Base-by-base conservation (phyloP, 2,113 vertebrate genomes). In the Hemicordylus capensis region DNA sequence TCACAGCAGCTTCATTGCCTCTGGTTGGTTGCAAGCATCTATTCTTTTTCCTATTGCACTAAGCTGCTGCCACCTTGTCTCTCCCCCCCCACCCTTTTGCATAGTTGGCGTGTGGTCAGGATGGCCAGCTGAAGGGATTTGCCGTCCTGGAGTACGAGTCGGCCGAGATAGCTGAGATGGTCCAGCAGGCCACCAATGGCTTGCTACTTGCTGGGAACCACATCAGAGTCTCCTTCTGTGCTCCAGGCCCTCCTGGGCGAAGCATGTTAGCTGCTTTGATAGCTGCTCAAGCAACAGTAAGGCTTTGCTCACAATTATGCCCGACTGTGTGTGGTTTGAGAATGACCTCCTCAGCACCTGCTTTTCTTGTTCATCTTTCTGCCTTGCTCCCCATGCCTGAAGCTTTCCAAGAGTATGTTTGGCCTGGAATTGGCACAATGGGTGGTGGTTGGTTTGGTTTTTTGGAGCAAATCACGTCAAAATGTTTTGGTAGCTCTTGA, bases 261-360 rank as follows among this genome's bases (percentile, higher is more conserved):
- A 98, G 98, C 93, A 98, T 98, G 97, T 84, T 99, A 90, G 98
- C 98, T 0, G 98, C 98, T 0, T 96, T 99, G 56, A 98, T 98
- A 1, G 98, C 98, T 0, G 98, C 98, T 0, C 98, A 98, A 87
- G 98, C 98, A 11, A 98, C 97, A 94, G 98, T 98, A 95, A 91
- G 90, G 44, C 34, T 6, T 9, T 19, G 9, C 24, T 42, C 9
- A 1, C 39, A 56, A 15, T 73, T 37, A n/a, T 64, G n/a, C 3
- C 34, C 28, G 4, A 17, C 11, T 63, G 3, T 4, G 2, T 15
- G 2, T 51, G 15, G 22, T 24, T 39, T 39, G 12, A 5, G 20
- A 79, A 44, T 19, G 3, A 19, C 26, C 37, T 39, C 7, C 58
- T 6, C 54, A n/a, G 26, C 17, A 15, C 14, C 24, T 28, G n/a